phyloP scores from a whole-genome alignment of 2,888 invertebrate species.

The Oligia latruncula region DNA sequence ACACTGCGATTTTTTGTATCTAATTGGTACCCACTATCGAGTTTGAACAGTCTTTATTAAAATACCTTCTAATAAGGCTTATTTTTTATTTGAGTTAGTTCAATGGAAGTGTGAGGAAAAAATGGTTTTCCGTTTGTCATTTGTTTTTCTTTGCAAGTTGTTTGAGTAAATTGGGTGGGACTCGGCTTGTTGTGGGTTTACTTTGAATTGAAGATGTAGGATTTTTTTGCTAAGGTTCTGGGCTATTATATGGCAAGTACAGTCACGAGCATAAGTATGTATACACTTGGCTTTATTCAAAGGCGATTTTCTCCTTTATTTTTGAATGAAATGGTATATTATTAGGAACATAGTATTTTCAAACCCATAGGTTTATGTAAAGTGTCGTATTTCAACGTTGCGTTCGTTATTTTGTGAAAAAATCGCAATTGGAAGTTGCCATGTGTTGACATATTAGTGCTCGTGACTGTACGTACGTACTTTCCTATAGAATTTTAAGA shows the following conservation, averaged over 20 bases:
- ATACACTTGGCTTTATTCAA: too few relatives aligned
- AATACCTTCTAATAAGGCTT: slow-evolving; percentile 58
- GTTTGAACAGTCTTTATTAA: slow-evolving; percentile 48
- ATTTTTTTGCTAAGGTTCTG: background rate
- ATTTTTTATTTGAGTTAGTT: slow-evolving; percentile 32
- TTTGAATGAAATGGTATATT: too few relatives aligned
- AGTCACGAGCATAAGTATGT: too few relatives aligned
- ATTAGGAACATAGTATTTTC: too few relatives aligned
- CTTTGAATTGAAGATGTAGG: slow-evolving; percentile 4
- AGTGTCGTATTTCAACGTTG: too few relatives aligned
- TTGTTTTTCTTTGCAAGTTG: slow-evolving; percentile 16
- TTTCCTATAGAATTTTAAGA: background rate
- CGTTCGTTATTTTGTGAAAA: too few relatives aligned
- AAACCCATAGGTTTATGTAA: too few relatives aligned
- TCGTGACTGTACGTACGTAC: too few relatives aligned
- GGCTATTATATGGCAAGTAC: too few relatives aligned
- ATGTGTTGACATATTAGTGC: too few relatives aligned
- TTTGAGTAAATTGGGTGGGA: slow-evolving; percentile 34
- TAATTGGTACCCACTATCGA: slow-evolving; percentile 54
- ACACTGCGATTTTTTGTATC: slow-evolving; percentile 56
- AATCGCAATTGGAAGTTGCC: too few relatives aligned
- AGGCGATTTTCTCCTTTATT: too few relatives aligned
- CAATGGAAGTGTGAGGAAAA: slow-evolving; percentile 33
- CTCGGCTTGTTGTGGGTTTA: background rate
- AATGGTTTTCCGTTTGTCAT: background rate